These are phyloP conservation scores for Trissolcus japonicus DNA, from an alignment of 2,888 invertebrate species.

Conservation along the genomic window DNA sequence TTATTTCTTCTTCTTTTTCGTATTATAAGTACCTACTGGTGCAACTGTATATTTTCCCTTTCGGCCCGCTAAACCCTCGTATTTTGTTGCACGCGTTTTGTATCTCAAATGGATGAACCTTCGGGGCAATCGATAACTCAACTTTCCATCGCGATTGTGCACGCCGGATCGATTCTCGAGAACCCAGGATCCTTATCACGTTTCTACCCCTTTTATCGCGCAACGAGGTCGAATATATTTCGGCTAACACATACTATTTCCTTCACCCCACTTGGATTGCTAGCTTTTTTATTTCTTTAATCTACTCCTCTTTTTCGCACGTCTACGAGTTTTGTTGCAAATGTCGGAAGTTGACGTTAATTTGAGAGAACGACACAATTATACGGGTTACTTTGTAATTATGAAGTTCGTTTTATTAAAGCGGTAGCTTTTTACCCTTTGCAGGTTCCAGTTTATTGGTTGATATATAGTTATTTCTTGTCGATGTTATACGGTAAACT, in stretches of 20 bases:
- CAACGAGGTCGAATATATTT: slow-evolving; percentile 40
- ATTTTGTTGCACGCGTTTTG: slow-evolving; percentile 21
- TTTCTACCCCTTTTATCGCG: slow-evolving; percentile 43
- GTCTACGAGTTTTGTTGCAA: neutral
- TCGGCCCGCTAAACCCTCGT: slow-evolving; percentile 45
- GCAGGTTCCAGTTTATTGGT: too few relatives aligned
- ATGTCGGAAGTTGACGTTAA: neutral
- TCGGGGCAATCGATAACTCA: slow-evolving; percentile 44
- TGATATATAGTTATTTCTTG: too few relatives aligned
- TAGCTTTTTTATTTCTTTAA: neutral
- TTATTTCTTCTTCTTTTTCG: slow-evolving; percentile 16
- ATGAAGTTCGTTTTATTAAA: too few relatives aligned
- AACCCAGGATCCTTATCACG: slow-evolving; percentile 52
- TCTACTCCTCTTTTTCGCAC: neutral
- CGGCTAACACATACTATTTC: slow-evolving; percentile 1
- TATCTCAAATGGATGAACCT: slow-evolving; percentile 21
- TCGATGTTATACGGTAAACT: too few relatives aligned
- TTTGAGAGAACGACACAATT: neutral
- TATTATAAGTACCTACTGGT: slow-evolving; percentile 7
- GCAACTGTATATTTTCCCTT: slow-evolving; percentile 32
- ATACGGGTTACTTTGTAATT: too few relatives aligned
- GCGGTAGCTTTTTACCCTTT: too few relatives aligned
- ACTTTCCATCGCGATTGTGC: slow-evolving; percentile 36
- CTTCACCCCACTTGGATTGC: neutral
- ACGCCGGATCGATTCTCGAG: slow-evolving; percentile 42